phyloP scores from a whole-genome alignment of 2,888 invertebrate genomes.

The Anarsia innoxiella region DNA sequence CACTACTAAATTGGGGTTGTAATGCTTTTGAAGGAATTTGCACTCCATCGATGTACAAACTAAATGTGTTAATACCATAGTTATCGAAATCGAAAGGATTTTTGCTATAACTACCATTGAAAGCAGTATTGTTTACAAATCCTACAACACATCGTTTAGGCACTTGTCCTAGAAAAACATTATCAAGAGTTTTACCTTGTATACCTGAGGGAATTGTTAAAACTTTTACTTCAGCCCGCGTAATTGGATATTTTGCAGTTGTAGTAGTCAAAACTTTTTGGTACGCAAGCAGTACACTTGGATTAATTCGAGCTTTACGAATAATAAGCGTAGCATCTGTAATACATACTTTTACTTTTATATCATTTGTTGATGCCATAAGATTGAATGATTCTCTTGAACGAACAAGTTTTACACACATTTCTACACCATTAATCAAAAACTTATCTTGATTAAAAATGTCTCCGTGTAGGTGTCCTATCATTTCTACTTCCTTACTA shows the following conservation, averaged over 20 bases:
- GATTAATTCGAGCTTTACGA: slow-evolving; percentile 16
- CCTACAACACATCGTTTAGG: slow-evolving; percentile 21
- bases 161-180: slow-evolving; percentile 21
- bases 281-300: slow-evolving; percentile 18
- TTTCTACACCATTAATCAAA: slow-evolving; percentile 22
- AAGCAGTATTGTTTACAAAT: slow-evolving; percentile 19
- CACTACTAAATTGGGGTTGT: slow-evolving; percentile 16
- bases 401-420: slow-evolving; percentile 17
- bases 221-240: slow-evolving; percentile 21
- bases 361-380: slow-evolving; percentile 10
- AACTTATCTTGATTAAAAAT: too few species aligned
- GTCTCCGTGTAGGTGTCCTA: too few species aligned
- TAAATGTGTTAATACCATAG: slow-evolving; percentile 19
- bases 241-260: slow-evolving; percentile 24
- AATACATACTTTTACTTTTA: slow-evolving; percentile 16
- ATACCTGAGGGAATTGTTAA: slow-evolving; percentile 21
- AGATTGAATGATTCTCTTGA: slow-evolving; percentile 12
- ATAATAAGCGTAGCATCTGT: slow-evolving; percentile 16
- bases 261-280: slow-evolving; percentile 19
- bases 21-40: slow-evolving; percentile 18
- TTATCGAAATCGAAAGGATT: slow-evolving; percentile 24
- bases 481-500: too few species aligned
- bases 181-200: slow-evolving; percentile 22
- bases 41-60: slow-evolving; percentile 22
- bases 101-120: slow-evolving; percentile 19